Conservation (phyloP, 2,888 invertebrate genomes). For the Epicampocera succincta region DNA sequence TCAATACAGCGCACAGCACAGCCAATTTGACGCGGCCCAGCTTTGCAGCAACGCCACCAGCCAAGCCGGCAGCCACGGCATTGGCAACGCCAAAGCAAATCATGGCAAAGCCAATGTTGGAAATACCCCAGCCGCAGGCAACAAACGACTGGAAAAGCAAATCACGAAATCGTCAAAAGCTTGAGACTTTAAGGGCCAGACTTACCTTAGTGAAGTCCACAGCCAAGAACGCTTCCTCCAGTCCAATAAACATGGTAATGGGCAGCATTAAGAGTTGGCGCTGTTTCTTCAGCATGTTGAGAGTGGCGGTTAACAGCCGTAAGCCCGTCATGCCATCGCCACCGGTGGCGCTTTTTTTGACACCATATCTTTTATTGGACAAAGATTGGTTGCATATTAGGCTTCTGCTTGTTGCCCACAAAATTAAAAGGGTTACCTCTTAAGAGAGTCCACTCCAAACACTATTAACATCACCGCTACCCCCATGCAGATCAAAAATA, state of each 20-base stretch:
- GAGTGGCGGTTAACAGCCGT: constrained; percentile 88
- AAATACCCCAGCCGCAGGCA: constrained; percentile 93
- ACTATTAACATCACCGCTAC: constrained; percentile 88
- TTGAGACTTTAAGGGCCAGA: too few relatives aligned
- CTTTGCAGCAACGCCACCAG: constrained; percentile 89
- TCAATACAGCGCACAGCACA: constrained; percentile 87
- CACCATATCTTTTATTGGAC: constrained; percentile 83
- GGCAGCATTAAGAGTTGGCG: constrained; percentile 93
- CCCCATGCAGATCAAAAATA: constrained; percentile 91
- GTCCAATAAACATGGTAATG: constrained; percentile 95
- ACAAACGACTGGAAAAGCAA: constrained; percentile 87
- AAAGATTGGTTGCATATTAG: too few relatives aligned
- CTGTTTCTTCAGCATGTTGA: constrained; percentile 88
- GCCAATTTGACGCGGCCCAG: constrained; percentile 90
- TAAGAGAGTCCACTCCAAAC: constrained; percentile 90
- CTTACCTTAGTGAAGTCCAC: constrained; percentile 90
- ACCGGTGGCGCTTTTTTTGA: constrained; percentile 82
- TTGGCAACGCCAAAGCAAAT: constrained; percentile 95
- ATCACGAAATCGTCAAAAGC: too few relatives aligned
- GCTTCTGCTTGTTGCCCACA: not conserved
- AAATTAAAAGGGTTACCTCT: constrained; percentile 83
- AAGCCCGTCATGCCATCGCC: constrained; percentile 86
- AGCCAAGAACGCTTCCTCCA: constrained; percentile 95
- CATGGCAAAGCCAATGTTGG: constrained; percentile 96
- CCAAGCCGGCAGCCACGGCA: constrained; percentile 91